Conservation (phyloP, 2,113 vertebrate genomes). For the Melanerpes aurifrons region DNA sequence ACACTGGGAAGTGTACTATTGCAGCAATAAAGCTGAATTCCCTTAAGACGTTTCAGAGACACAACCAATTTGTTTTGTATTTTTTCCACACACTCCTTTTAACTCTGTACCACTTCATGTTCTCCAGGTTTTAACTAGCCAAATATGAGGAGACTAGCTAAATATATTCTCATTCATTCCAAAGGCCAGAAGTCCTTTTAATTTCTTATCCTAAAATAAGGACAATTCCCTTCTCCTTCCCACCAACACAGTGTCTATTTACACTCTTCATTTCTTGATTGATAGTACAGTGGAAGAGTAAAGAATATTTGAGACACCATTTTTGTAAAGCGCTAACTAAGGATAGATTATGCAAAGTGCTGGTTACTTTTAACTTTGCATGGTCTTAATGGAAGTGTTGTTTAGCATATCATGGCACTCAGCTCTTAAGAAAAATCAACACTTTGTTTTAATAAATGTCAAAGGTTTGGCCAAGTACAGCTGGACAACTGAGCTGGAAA, state of each 20-base stretch:
- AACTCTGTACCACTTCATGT: constrained; percentile 54
- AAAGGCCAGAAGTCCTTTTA: constrained; percentile 11
- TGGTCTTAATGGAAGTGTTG: neutral
- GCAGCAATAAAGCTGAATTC: constrained; percentile 56
- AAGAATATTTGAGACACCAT: neutral
- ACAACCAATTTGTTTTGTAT: constrained; percentile 64
- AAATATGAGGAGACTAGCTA: constrained; percentile 31
- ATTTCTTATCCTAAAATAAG: constrained; percentile 3
- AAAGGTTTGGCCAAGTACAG: neutral
- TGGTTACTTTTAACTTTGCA: neutral
- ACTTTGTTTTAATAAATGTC: neutral
- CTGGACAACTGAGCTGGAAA: neutral
- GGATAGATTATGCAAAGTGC: neutral
- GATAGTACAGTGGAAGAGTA: neutral
- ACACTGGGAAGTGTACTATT: constrained; percentile 17
- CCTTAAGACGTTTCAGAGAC: constrained; percentile 56
- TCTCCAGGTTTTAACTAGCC: constrained; percentile 46
- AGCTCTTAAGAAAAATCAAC: neutral
- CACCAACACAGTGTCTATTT: neutral
- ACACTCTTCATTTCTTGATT: neutral
- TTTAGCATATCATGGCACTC: neutral
- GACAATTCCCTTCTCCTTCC: neutral
- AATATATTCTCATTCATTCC: constrained; percentile 18
- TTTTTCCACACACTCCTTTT: constrained; percentile 61
- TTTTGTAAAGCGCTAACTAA: neutral